Evolutionary conservation across 2,113 vertebrate species (phyloP).

Genomic region (Noctilio leporinus): DNA sequence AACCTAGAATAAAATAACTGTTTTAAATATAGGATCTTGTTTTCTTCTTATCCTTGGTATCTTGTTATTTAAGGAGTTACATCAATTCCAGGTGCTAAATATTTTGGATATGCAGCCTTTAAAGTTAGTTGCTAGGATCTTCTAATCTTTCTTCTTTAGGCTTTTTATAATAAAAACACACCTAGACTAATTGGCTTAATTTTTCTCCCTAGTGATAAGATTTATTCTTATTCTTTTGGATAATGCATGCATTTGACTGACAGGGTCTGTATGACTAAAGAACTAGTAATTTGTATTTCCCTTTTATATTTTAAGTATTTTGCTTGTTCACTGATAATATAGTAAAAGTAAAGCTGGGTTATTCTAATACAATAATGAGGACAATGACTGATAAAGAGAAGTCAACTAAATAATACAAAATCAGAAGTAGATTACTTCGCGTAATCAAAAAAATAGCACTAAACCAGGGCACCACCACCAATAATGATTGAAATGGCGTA

Average conservation of each 20-base stretch:
- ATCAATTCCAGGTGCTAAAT: background rate
- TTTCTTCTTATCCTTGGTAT: background rate
- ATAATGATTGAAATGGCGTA: background rate
- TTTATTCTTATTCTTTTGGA: background rate
- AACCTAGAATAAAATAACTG: background rate
- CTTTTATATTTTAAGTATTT: slow-evolving; percentile 15
- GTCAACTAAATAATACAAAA: background rate
- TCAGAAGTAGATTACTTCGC: background rate
- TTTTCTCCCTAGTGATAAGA: background rate
- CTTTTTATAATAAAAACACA: background rate
- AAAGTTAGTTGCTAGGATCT: background rate
- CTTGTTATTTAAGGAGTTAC: slow-evolving; percentile 7
- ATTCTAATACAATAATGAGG: background rate
- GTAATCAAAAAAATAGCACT: background rate
- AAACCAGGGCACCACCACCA: background rate
- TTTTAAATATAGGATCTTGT: background rate
- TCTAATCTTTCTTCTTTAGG: background rate
- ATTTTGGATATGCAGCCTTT: slow-evolving; percentile 19
- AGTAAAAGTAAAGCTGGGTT: background rate
- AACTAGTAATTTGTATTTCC: slow-evolving; percentile 8
- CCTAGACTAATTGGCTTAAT: background rate
- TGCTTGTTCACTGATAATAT: background rate
- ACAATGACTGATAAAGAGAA: background rate
- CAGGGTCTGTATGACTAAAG: background rate
- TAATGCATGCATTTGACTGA: slow-evolving; percentile 7